Evolutionary conservation across 2,113 vertebrate species (phyloP).

Genomic region (Phalacrocorax carbo): DNA sequence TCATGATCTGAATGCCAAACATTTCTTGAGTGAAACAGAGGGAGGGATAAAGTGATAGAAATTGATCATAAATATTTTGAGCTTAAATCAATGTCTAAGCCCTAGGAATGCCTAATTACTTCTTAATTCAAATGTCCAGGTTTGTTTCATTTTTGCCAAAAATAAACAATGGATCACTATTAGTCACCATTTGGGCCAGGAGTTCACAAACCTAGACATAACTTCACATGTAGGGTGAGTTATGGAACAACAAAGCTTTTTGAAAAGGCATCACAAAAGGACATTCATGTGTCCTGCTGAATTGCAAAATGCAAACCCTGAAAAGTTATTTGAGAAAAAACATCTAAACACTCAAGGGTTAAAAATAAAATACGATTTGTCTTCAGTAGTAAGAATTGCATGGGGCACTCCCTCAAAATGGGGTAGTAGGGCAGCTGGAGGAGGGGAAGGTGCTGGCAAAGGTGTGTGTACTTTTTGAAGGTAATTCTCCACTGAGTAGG

Average conservation of each 20-base stretch:
- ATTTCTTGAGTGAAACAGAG: not conserved
- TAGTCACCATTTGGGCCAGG: not conserved
- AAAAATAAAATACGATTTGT: not conserved
- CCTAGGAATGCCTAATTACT: not conserved
- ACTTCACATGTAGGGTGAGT: not conserved
- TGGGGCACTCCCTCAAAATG: not conserved
- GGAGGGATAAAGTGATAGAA: not conserved
- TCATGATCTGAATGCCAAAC: not conserved
- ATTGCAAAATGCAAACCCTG: not conserved
- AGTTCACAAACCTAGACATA: not conserved
- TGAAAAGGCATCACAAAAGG: not conserved
- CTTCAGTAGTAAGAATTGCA: not conserved
- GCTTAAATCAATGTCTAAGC: not conserved
- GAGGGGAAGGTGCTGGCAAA: not conserved
- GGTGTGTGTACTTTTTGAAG: not conserved
- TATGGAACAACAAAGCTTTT: not conserved
- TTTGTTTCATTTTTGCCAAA: not conserved
- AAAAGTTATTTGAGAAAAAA: not conserved
- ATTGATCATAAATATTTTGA: not conserved
- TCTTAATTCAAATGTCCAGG: not conserved
- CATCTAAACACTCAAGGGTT: not conserved
- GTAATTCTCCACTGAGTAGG: not conserved
- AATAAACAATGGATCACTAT: not conserved
- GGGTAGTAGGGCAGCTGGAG: not conserved
- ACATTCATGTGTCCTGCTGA: not conserved